Conservation (phyloP, 2,888 invertebrate genomes). For the Cephalotes varians region DNA sequence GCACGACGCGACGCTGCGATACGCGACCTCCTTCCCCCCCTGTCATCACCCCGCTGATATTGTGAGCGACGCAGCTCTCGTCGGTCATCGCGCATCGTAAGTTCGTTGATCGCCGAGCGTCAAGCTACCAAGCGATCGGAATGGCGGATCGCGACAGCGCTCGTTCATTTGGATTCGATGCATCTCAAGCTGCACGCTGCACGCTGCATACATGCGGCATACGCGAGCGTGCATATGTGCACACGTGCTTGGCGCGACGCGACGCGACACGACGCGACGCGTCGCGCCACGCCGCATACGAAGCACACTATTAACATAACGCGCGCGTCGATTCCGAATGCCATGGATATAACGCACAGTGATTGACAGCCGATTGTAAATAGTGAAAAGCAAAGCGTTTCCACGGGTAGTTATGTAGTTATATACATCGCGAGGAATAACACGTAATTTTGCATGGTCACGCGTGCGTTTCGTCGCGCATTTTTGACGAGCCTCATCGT, state of each 20-base stretch:
- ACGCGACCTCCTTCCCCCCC: no score
- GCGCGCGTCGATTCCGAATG: slow-evolving; percentile 62
- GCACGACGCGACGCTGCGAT: no score
- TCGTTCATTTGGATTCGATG: slow-evolving; percentile 75
- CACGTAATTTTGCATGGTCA: slow-evolving; percentile 19
- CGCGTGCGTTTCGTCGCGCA: slow-evolving; percentile 50
- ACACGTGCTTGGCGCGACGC: background rate
- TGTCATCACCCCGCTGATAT: no score
- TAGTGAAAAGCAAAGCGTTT: slow-evolving; percentile 44
- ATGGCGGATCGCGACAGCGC: slow-evolving; percentile 51
- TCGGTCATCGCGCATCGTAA: slow-evolving; percentile 25
- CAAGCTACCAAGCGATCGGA: background rate
- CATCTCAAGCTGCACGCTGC: slow-evolving; percentile 65
- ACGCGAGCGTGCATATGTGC: slow-evolving; percentile 67
- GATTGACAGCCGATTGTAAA: slow-evolving; percentile 67
- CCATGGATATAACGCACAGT: slow-evolving; percentile 57
- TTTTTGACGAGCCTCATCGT: slow-evolving; percentile 59
- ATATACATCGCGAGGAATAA: background rate
- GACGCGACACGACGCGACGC: slow-evolving; percentile 52
- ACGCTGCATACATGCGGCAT: slow-evolving; percentile 52
- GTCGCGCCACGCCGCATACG: slow-evolving; percentile 76
- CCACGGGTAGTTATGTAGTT: slow-evolving; percentile 1
- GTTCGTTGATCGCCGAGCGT: slow-evolving; percentile 47
- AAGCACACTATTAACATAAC: slow-evolving; percentile 77
- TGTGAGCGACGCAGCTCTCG: background rate